A percentile compares a stretch with the other conserved stretches of the same genome.
Evolutionary conservation across 2,113 vertebrate species (phyloP).

Genomic region (Psilopogon haemacephalus): DNA sequence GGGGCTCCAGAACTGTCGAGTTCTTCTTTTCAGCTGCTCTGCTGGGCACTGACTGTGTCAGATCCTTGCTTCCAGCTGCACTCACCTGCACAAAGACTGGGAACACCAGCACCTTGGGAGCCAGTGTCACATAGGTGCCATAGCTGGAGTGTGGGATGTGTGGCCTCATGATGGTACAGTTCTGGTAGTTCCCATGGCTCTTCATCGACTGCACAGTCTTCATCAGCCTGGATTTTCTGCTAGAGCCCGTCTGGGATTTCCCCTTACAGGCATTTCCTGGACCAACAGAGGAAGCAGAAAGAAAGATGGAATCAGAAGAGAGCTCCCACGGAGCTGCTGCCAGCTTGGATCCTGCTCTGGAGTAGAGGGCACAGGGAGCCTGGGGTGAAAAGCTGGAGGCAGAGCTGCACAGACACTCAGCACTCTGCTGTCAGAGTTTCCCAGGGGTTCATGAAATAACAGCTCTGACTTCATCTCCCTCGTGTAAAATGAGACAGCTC

Average conservation of each 20-base stretch:
- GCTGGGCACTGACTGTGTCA: neutral
- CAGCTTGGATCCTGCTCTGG: neutral
- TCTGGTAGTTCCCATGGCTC: conserved; percentile 87
- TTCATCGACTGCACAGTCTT: conserved; percentile 82
- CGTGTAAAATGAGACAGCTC: neutral
- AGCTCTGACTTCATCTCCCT: neutral
- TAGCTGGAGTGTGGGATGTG: conserved; percentile 85
- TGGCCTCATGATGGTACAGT: conserved; percentile 85
- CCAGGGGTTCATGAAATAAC: neutral
- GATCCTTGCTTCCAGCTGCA: accelerated
- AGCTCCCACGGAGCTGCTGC: neutral
- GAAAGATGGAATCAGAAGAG: neutral
- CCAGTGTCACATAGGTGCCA: conserved; percentile 86
- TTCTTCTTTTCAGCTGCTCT: neutral
- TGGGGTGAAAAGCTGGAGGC: neutral
- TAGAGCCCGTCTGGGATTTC: conserved; percentile 65
- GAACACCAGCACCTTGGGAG: conserved; percentile 93
- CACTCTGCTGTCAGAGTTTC: neutral
- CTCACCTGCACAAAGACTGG: conserved; percentile 93
- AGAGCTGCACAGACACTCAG: neutral
- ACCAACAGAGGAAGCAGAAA: neutral
- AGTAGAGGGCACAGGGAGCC: neutral
- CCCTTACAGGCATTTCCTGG: conserved; percentile 64
- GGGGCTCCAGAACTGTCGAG: no score
- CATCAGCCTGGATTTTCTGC: conserved; percentile 84